Base-by-base conservation (phyloP, 2,797 vertebrate genomes). In the Chelonia mydas region DNA sequence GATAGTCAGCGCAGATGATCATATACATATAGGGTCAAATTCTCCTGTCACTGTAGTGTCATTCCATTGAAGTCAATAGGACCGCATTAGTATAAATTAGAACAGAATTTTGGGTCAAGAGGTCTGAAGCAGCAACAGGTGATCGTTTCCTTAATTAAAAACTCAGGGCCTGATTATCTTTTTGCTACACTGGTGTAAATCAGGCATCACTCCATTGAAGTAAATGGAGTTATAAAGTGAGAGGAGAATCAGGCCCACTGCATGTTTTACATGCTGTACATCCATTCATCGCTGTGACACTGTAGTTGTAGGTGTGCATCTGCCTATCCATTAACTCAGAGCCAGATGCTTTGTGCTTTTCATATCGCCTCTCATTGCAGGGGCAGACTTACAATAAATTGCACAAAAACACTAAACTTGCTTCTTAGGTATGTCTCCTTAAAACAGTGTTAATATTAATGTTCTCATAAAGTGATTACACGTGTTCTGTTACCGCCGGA, bases 191-290 rank as follows among this genome's bases (percentile, higher is more conserved):
- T 81, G 83, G 85, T 15, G 27, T 55, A 93, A 57, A 65, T 77
- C 87, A 77, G 86, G 93, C 94, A 89, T 93, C 59, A 87, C 82
- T 68, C 37, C 54, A 47, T 41, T 77, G 86, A 94, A 94, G 91
- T 8, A 80, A 50, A 23, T 28, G 19, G 61, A 87, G 7, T 41
- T 92, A 80, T 47, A 87, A 83, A 59, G 76, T 27, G 92, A 83
- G 68, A 86, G 5, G 81, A 95, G 84, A 96, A 88, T 4, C 0
- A 21, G 3, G 3, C 8, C 1, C 3, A 88, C 50, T 87, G 85
- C 72, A 87, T 88, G 23, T 85, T 84, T 74, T 57, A 74, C 45
- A 10, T 78, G 12, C 33, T 81, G 5, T 11, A 7, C 11, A 25
- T 72, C 19, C 37, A 72, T 19, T 9, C 19, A 23, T 72, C 37